A percentile compares a stretch with the other conserved stretches of the same genome.
phyloP scores from a whole-genome alignment of 2,888 invertebrate species.

The Heliconius hortense region DNA sequence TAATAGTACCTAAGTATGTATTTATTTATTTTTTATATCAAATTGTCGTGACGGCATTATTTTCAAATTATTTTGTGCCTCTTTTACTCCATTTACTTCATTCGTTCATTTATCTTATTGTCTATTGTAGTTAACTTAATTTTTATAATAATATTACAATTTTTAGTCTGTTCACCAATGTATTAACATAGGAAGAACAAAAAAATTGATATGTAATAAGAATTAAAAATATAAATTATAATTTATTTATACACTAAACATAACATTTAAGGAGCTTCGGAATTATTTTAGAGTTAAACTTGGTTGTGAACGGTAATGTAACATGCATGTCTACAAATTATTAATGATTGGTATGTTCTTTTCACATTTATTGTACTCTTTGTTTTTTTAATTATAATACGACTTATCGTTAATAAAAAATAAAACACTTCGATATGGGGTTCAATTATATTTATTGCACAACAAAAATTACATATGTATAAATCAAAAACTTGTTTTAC shows the following conservation, averaged over 20 bases:
- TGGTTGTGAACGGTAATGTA: too few relatives aligned
- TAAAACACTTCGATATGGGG: constrained; percentile 12
- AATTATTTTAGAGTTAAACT: too few relatives aligned
- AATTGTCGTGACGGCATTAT: not conserved
- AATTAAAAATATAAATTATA: too few relatives aligned
- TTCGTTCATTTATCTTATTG: constrained; percentile 24
- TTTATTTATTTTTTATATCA: not conserved
- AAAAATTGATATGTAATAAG: too few relatives aligned
- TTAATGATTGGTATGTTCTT: not conserved
- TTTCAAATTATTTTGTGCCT: not conserved
- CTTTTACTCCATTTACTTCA: constrained; percentile 5
- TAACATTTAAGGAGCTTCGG: too few relatives aligned
- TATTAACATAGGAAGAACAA: too few relatives aligned
- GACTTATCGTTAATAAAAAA: constrained; percentile 1
- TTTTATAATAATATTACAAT: not conserved
- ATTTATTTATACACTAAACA: too few relatives aligned
- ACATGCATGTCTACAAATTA: not conserved
- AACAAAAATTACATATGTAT: constrained; percentile 39
- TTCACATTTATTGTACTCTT: not conserved
- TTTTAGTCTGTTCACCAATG: too few relatives aligned
- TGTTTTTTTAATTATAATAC: not conserved
- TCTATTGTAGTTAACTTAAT: constrained; percentile 9
- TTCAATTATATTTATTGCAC: constrained; percentile 45
- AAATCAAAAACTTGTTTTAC: constrained; percentile 35
- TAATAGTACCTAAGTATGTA: not conserved